A percentile compares a stretch with the other conserved stretches of the same genome.
Evolutionary conservation across 23 tunicate genomes (phyloP).

Genomic region (Ciona savignyi): DNA sequence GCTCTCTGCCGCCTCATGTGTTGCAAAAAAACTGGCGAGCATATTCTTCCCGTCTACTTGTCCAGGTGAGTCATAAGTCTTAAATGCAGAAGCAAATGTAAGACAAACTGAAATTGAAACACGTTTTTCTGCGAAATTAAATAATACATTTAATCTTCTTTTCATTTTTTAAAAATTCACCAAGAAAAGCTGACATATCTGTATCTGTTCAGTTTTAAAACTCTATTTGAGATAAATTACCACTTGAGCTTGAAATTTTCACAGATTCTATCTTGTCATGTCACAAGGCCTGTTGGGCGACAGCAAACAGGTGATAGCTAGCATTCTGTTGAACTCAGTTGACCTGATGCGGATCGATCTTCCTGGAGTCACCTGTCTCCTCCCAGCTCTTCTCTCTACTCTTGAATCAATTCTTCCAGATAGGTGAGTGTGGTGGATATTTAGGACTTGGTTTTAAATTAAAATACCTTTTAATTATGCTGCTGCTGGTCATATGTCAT

Average conservation of each 20-base stretch:
- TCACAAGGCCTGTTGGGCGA: constrained; percentile 80
- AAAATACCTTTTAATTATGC: too few species aligned
- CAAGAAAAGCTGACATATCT: too few species aligned
- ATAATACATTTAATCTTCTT: background rate
- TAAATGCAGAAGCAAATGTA: too few species aligned
- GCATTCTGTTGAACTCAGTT: constrained; percentile 76
- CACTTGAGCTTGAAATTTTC: background rate
- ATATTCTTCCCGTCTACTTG: constrained; percentile 70
- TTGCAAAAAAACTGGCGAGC: constrained; percentile 77
- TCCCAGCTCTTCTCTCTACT: constrained; percentile 59
- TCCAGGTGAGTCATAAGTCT: constrained; percentile 40
- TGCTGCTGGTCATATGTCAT: too few species aligned
- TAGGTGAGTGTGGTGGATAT: too few species aligned
- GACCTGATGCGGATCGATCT: constrained; percentile 83
- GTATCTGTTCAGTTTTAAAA: background rate
- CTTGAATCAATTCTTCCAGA: constrained; percentile 89
- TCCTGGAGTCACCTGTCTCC: constrained; percentile 87
- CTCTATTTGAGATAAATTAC: background rate
- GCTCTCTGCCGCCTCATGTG: constrained; percentile 74
- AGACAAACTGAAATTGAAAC: background rate
- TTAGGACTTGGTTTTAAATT: too few species aligned
- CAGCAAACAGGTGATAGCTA: constrained; percentile 72
- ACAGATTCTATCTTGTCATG: constrained; percentile 71
- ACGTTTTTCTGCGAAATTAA: background rate
- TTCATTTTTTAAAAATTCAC: too few species aligned